These are phyloP conservation scores for Lanius ludovicianus DNA, from an alignment of 2,113 vertebrate genomes.

Conservation along the genomic window DNA sequence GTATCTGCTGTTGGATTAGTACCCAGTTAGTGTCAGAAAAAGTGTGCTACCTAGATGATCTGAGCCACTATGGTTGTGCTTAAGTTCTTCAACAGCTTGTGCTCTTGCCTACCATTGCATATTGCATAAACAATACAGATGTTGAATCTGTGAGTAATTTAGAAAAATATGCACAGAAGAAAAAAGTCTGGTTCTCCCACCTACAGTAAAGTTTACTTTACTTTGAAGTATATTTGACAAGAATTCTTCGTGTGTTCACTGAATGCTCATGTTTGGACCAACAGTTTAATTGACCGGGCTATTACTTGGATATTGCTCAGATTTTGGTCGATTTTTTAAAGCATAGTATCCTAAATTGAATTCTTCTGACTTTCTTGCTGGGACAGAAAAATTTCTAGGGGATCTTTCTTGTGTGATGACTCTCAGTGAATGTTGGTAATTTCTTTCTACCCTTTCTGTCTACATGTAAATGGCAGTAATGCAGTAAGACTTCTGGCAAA, in stretches of 20 bases:
- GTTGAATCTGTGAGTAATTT: not conserved
- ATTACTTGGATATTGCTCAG: not conserved
- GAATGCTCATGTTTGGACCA: not conserved
- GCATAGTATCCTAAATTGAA: not conserved
- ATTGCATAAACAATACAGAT: not conserved
- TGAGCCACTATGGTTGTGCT: not conserved
- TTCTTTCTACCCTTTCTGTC: not conserved
- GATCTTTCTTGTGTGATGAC: not conserved
- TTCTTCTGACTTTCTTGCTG: not conserved
- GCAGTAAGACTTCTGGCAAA: not conserved
- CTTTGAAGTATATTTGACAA: not conserved
- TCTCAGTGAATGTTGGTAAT: not conserved
- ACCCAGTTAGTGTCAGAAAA: not conserved
- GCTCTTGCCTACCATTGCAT: not conserved
- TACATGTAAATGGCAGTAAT: not conserved
- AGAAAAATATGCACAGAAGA: not conserved
- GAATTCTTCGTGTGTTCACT: not conserved
- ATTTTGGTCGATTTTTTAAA: not conserved
- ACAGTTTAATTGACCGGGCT: not conserved
- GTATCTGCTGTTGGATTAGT: not conserved
- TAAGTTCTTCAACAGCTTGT: not conserved
- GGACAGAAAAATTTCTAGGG: not conserved
- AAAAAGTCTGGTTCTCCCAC: not conserved
- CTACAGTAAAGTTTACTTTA: not conserved
- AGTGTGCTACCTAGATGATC: not conserved